phyloP scores from a whole-genome alignment of 1,140 invertebrate species.

The Pogonomyrmex barbatus region DNA sequence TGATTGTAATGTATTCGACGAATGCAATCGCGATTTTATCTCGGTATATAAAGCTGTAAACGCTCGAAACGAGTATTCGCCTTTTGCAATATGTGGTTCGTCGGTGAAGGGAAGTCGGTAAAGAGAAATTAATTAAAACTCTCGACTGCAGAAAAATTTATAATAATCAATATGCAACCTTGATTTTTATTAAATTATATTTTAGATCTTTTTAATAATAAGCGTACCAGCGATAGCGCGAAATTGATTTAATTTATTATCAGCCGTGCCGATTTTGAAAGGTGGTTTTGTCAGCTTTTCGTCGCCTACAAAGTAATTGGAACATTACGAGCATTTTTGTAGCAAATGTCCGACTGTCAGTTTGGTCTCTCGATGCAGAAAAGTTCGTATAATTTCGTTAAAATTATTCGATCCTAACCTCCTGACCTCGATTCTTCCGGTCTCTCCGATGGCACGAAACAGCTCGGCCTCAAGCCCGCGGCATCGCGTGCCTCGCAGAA shows the following conservation, averaged over 20 bases:
- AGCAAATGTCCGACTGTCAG: background rate
- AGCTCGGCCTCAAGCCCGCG: constrained; percentile 29
- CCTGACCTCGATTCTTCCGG: constrained; percentile 53
- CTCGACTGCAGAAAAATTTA: background rate
- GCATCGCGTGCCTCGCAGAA: constrained; percentile 34
- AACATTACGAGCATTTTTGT: background rate
- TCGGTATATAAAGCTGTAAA: background rate
- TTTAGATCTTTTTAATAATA: constrained; percentile 1
- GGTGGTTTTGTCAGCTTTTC: background rate
- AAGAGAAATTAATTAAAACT: constrained; percentile 27
- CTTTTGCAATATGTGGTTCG: constrained; percentile 17
- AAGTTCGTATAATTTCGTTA: constrained; percentile 28
- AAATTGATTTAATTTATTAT: constrained; percentile 12
- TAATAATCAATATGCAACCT: background rate
- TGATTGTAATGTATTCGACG: constrained; percentile 40
- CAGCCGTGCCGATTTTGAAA: background rate
- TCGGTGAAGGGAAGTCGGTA: background rate
- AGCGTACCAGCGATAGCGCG: too few species aligned
- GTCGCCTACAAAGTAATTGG: background rate
- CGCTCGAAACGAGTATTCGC: constrained; percentile 7
- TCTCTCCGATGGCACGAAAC: constrained; percentile 20
- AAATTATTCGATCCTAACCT: constrained; percentile 62
- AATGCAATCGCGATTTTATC: constrained; percentile 38
- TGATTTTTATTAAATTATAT: background rate
- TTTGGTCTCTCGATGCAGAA: background rate